These are phyloP conservation scores for Eumeta japonica DNA, from an alignment of 1,140 invertebrate species.

Conservation along the genomic window DNA sequence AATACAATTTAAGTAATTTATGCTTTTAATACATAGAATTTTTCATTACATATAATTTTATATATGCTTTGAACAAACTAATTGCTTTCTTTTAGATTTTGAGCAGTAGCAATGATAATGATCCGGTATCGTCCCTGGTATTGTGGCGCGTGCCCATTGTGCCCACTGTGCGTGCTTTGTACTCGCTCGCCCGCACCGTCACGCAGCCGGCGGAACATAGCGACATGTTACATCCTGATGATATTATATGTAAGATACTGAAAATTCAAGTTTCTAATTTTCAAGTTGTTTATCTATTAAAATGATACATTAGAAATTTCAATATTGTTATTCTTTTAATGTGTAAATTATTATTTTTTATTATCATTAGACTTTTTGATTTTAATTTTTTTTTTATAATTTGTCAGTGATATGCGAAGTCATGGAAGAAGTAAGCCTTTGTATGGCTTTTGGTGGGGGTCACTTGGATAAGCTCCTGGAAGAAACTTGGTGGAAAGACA, in stretches of 20 bases:
- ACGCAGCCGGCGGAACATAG: conserved; percentile 26
- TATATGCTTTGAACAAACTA: too few relatives aligned
- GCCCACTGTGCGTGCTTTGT: conserved; percentile 46
- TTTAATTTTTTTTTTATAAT: conserved; percentile 3
- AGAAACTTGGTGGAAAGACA: conserved; percentile 79
- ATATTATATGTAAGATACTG: conserved; percentile 48
- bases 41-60: neutral
- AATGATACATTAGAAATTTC: neutral
- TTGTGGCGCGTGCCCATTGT: conserved; percentile 45
- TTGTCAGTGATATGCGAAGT: conserved; percentile 82
- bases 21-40: too few relatives aligned
- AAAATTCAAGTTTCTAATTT: neutral
- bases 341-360: neutral
- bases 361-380: conserved; percentile 3
- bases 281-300: neutral
- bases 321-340: neutral
- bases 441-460: conserved; percentile 80
- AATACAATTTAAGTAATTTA: too few relatives aligned
- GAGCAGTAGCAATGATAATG: conserved; percentile 32
- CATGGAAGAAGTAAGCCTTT: conserved; percentile 87
- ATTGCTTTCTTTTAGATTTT: conserved; percentile 28
- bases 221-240: conserved; percentile 41
- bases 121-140: conserved; percentile 39
- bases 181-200: conserved; percentile 32
- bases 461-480: conserved; percentile 71